Evolutionary conservation across 2,888 invertebrate genomes (phyloP), one percentile per base, ranked within the genome.

Genomic region (Phania funesta): DNA sequence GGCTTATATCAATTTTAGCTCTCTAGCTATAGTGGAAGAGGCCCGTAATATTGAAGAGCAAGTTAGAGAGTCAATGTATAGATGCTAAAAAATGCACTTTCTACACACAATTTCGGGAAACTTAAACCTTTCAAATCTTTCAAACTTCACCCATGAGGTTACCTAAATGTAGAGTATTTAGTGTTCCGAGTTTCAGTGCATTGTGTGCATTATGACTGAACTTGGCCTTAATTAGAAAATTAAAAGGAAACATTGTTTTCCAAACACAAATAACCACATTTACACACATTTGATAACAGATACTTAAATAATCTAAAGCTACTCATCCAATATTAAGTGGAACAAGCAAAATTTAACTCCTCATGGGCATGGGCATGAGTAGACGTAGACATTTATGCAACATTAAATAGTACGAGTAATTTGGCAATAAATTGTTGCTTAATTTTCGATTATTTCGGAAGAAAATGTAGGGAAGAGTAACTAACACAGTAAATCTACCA

Each of bases 381-480:
- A 16, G 4, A 29, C 3, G n/a, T n/a, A 16, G 13, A n/a, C n/a
- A n/a, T 13, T 13, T 1, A 6, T 16, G 13, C 16, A 41, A 64
- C 44, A 50, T 11, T 56, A 5, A 32, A 26, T 18, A 16, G 13
- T n/a, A 5, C 13, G n/a, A 67, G 29, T 74, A 70, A 75, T 70
- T 75, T 74, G 52, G 62, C 60, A 82, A 82, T 82, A 82, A 70
- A 82, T 75, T 78, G 74, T 75, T 82, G 58, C 74, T 75, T 82
- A 82, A 82, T 74, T 58, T 78, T 82, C 65, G 77, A 81, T 54
- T 73, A 73, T 83, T 71, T 70, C 13, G 24, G 13, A 38, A 50
- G n/a, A 35, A 38, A 3, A 24, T 7, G 16, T 26, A 11, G 9
- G 16, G 24, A 20, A 22, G n/a, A 9, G 2, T 11, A 22, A 32